Percentiles rank a stretch among this genome's conserved stretches.
These are phyloP conservation scores for Strongylocentrotus purpuratus DNA, from an alignment of 35 echinoderm and acorn worm species.

Conservation along the genomic window DNA sequence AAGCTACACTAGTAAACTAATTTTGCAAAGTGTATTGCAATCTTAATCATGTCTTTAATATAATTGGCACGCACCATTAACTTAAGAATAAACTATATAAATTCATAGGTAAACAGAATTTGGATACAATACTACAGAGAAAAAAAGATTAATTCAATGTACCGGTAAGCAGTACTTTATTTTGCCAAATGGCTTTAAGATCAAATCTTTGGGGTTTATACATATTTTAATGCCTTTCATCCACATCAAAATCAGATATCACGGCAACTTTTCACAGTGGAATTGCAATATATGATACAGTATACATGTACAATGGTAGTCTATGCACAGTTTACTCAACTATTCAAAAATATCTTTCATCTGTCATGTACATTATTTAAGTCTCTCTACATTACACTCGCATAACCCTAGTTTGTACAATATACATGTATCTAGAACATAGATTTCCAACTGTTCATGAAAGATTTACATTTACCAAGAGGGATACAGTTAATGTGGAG, in stretches of 20 bases:
- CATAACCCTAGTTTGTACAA: neutral
- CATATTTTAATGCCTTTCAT: neutral
- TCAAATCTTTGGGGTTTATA: neutral
- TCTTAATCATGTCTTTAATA: neutral
- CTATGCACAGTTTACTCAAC: neutral
- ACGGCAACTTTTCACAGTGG: neutral
- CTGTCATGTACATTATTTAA: neutral
- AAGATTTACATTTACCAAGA: neutral
- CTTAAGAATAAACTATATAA: neutral
- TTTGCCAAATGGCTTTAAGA: neutral
- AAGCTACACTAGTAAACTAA: neutral
- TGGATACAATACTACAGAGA: neutral
- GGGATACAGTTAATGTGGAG: neutral
- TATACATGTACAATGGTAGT: too few relatives aligned
- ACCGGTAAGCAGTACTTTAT: neutral
- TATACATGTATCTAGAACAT: neutral
- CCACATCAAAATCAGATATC: neutral
- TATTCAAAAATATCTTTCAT: neutral
- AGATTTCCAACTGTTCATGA: neutral
- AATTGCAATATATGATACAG: neutral
- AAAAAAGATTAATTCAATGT: neutral
- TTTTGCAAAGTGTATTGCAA: neutral
- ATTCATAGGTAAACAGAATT: neutral
- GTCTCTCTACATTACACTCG: neutral
- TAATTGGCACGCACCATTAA: neutral